Evolutionary conservation across 2,888 invertebrate species (phyloP), one percentile per base, ranked within the genome.

Genomic region (Phytoseiulus persimilis): DNA sequence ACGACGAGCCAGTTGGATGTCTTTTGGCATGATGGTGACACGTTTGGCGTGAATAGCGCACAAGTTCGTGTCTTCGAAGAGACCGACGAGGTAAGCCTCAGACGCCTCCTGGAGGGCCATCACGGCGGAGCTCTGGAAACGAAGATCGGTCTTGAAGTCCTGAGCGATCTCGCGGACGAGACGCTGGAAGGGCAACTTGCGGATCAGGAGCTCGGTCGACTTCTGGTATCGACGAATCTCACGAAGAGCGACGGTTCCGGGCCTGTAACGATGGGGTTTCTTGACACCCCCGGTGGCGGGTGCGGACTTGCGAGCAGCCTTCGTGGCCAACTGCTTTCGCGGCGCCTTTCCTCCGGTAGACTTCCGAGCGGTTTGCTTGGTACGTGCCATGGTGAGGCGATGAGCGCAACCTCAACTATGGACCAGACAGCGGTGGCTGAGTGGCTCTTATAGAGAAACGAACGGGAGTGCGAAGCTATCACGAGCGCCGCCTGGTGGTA

Each of bases 331-430:
- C 93, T 97, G 97, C 94, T 98, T 98, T 92, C 98, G 95, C 90
- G 97, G 97, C 92, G 97, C 97, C 94, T 98, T 98, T 92, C 98
- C 97, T 95, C 97, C 98, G 90, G 97, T 98, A 0, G 97, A 97
- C 93, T 98, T 98, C 95, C 97, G 96, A 90, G 97, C 98, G 90
- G 98, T 98, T 93, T 98, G 98, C 95, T 98, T 98, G 45, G 98
- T 98, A 96, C 98, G 97, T 91, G 97, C 98, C 97, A 98, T 98
- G n/a, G n/a, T n/a, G n/a, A n/a, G n/a, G n/a, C n/a, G n/a, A n/a
- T n/a, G n/a, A n/a, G n/a, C n/a, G n/a, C n/a, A n/a, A n/a, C n/a
- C n/a, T n/a, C n/a, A n/a, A 6, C 18, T 65, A 65, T 14, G 11
- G 65, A 3, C 5, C 39, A 9, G 9, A 9, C 39, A 39, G 9